Evolutionary conservation across 2,888 invertebrate species (phyloP), one percentile per base, ranked within the genome.

Genomic region (Rotaria macrura): DNA sequence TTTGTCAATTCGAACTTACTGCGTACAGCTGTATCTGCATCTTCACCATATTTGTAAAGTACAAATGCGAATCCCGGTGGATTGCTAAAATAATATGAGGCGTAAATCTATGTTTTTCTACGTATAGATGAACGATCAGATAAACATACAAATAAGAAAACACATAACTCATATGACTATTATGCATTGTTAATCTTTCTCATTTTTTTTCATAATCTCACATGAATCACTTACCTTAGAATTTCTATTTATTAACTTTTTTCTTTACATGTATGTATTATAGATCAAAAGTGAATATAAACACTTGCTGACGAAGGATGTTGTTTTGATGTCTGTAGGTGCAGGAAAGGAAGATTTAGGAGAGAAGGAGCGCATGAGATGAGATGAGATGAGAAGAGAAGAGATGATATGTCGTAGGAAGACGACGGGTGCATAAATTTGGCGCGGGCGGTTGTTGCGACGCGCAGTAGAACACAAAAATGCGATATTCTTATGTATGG

Each of bases 21-120:
- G 84, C 88, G 86, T 5, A 90, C 90, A 29, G 89, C 89, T 84
- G 87, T 88, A 85, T 90, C 89, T 55, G 90, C 90, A 88, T 90
- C 90, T 40, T 89, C 89, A n/a, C 88, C 87, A 87, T 89, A 88
- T 87, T 89, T 89, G 86, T 88, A 90, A 25, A 90, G 89, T 23
- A 90, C 87, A 87, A 90, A 90, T 12, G 90, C 90, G 89, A 89
- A 90, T 17, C 89, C 89, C 74, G 89, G 89, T 23, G 89, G 89
- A 87, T 89, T 89, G 87, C 89, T 90, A 87, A 55, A 88, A 88
- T 72, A 72, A 65, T 65, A 38, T 65, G 3, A 1, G 29, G 40
- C n/a, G 20, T 5, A 12, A 79, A 52, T 52, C 3, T 52, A 52
- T 0, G 5, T 14, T 4, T 23, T 23, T 52, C 23, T 23, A 20